Evolutionary conservation across 2,113 vertebrate genomes (phyloP).

Genomic region (Pelecanus crispus): DNA sequence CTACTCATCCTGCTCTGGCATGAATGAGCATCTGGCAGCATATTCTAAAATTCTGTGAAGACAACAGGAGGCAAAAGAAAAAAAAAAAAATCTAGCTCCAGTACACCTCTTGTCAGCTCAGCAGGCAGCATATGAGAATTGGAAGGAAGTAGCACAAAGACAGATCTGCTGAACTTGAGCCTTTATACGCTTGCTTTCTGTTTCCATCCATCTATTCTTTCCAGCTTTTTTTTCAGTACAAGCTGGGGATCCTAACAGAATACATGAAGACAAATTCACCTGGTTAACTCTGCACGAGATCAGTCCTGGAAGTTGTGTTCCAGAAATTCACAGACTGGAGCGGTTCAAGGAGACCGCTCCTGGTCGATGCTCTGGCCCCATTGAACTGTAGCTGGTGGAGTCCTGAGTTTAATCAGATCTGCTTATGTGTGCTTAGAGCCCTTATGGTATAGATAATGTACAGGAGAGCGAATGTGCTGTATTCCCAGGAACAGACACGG

Average conservation of each 20-base stretch:
- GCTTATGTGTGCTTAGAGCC: neutral
- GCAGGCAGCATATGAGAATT: neutral
- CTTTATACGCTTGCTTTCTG: neutral
- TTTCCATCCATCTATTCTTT: neutral
- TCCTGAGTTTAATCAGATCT: neutral
- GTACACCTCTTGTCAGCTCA: slow-evolving; percentile 2
- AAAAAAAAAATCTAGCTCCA: neutral
- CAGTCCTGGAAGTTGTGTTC: neutral
- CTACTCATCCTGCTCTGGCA: slow-evolving; percentile 55
- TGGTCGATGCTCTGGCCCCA: neutral
- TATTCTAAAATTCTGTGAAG: slow-evolving; percentile 36
- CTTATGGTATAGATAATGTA: neutral
- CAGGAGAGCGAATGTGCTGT: neutral
- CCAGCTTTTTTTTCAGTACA: neutral
- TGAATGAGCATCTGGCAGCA: slow-evolving; percentile 56
- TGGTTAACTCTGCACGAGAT: neutral
- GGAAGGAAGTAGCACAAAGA: neutral
- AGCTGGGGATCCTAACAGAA: neutral
- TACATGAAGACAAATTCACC: neutral
- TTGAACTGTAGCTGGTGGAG: neutral
- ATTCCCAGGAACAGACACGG: slow-evolving; percentile 1
- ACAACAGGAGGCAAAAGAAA: slow-evolving; percentile 53
- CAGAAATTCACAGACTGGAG: neutral
- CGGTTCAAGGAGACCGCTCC: neutral
- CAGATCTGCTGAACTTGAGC: slow-evolving; percentile 25